Percentiles rank a stretch among this genome's conserved stretches.
Evolutionary conservation across 1,140 invertebrate species (phyloP).

Genomic region (Alviniconcha marisindica): DNA sequence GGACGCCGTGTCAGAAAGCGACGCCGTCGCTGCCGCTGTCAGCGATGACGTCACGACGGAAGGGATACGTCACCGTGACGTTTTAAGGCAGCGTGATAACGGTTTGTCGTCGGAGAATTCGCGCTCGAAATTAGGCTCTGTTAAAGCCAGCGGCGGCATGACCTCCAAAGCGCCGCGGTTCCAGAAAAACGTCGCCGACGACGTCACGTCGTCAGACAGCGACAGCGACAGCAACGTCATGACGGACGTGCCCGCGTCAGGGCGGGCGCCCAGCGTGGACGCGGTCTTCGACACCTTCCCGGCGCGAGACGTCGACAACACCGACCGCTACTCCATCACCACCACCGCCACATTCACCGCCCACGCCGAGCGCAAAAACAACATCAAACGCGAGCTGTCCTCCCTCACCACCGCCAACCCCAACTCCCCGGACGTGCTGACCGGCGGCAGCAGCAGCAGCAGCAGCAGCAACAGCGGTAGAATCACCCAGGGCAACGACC

Average conservation of each 20-base stretch:
- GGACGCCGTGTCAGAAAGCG: too few relatives aligned
- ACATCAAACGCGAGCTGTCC: slow-evolving; percentile 1
- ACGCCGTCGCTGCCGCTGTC: too few relatives aligned
- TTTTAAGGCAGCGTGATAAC: too few relatives aligned
- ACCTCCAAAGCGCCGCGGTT: too few relatives aligned
- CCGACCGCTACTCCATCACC: not conserved
- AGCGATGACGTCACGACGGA: too few relatives aligned
- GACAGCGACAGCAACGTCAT: not conserved
- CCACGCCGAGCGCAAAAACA: not conserved
- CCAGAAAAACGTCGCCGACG: too few relatives aligned
- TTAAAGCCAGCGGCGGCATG: too few relatives aligned
- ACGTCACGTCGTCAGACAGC: not conserved
- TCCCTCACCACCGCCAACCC: not conserved
- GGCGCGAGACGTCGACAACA: not conserved
- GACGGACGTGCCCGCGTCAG: not conserved
- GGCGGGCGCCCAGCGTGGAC: not conserved
- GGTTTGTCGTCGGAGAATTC: too few relatives aligned
- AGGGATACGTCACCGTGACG: too few relatives aligned
- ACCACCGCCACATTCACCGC: not conserved
- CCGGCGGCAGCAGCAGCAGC: not conserved
- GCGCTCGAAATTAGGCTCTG: too few relatives aligned
- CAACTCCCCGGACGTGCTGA: not conserved
- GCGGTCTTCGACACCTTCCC: not conserved
- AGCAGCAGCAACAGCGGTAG: not conserved
- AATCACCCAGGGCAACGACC: not conserved